Base-by-base conservation (phyloP, 37 sponge, comb jelly and placozoan species). In the Eunapius fragilis region DNA sequence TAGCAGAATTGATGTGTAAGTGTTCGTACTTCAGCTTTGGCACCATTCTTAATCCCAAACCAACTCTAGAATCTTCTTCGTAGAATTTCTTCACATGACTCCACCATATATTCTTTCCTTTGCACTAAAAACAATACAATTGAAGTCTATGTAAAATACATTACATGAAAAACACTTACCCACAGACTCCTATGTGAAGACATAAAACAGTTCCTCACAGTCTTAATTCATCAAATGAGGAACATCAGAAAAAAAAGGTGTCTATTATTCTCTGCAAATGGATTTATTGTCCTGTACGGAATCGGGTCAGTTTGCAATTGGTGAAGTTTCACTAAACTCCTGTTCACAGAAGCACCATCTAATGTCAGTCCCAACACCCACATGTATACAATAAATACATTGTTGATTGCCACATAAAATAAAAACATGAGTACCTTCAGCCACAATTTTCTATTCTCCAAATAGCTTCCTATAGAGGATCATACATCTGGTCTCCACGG, bases 241-340 rank as follows among this genome's bases (percentile, higher is more conserved):
- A 28, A 73, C 49, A 41, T 84, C 84, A 23, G 70, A 68, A 14
- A 84, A 33, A 45, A 84, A 84, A 84, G 25, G 10, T 71, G 6
- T 10, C 30, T 71, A 26, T 71, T 71, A 71, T 71, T 10, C 30
- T 10, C 30, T 31, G 72, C 4, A 71, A 31, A 71, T 3, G 72
- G 72, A 71, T 71, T 71, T 71, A 9, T 26, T 71, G 72, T 71
- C 30, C 30, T 71, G 11, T 71, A 71, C 72, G 31, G 50, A 31
- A 84, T 25, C 7, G 31, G 31, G 22, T 45, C 47, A 45, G 7
- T 37, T 31, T 3, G 10, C 30, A 7, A 31, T 26, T 30, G 30
- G n/a, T 25, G n/a, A 45, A 45, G 47, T 9, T 45, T 45, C 47
- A 45, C 47, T 45, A 45, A 45, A 45, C 47, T 45, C 47, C 47